Evolutionary conservation across 2,113 vertebrate species (phyloP), one percentile per base, ranked within the genome.

Genomic region (Corythaeola cristata): DNA sequence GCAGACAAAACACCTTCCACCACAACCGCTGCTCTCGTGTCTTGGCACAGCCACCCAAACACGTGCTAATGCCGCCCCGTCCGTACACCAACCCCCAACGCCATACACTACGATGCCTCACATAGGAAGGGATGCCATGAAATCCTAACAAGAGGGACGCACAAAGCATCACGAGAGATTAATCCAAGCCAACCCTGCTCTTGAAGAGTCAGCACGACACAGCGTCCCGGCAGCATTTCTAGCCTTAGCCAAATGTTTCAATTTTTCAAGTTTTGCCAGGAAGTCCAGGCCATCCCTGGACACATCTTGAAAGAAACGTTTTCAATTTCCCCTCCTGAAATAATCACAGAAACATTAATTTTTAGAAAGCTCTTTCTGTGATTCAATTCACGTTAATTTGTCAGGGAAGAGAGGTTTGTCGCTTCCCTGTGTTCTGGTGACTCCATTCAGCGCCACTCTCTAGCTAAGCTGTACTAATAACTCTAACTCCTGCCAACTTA

Each of bases 1-100:
- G 8, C 52, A 14, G 15, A 55, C 16, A 47, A 44, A 59, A 17
- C 22, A 30, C 28, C 30, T 59, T 2, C 52, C 39, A 11, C 3
- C 44, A 8, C 5, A 45, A 49, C 44, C 7, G 35, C 8, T 18
- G 9, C 52, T 32, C 58, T n/a, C 1, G 0, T 8, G 1, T 4
- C 74, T 3, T 5, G 63, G 75, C 64, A 67, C 24, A 39, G 52
- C 15, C 32, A 8, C 9, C 27, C 58, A 28, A 32, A 44, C 5
- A 28, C 0, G 3, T 19, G 32, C 27, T 26, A 20, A 0, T 1
- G 3, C 5, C 2, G 0, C 27, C 55, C 44, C 55, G 9, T 1
- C 50, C 8, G 8, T 1, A 7, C 60, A 23, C 30, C 53, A 7
- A 0, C 11, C 55, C 55, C 58, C 19, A 5, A 2, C 2, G 12